Base-by-base conservation (phyloP, 2,797 vertebrate species). In the Catharus ustulatus region DNA sequence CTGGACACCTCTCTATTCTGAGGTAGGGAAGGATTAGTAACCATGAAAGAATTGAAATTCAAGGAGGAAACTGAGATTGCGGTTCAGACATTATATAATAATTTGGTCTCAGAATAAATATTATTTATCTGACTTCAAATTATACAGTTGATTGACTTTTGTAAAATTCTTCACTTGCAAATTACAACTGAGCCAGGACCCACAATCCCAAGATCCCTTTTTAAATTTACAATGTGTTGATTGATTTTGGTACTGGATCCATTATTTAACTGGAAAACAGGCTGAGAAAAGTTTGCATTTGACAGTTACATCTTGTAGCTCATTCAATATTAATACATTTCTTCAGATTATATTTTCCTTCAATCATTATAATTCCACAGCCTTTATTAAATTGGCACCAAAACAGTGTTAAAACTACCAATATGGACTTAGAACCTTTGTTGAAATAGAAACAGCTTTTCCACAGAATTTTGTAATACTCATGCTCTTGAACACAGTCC, bases 81-180 rank as follows among this genome's bases (percentile, higher is more conserved):
- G 90, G 71, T 22, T 84, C 67, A 93, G 94, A 95, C 74, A 43
- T 94, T 87, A 93, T 76, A 76, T 61, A 95, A 90, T 73, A 63
- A 82, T 74, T 74, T 89, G 71, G 59, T 90, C 75, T 84, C 49
- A 40, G 38, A 29, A 84, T 73, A 90, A 87, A 87, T 84, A 59
- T 30, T 54, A 51, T 67, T 86, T 79, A 79, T 79, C 15, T 86
- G 79, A 77, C 42, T 89, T 92, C 72, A 94, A 87, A 92, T 83
- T 82, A 68, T 79, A 82, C 52, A 67, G 64, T 38, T 82, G 90
- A 95, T 72, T 93, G 80, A 92, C 59, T 75, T 66, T 4, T 2
- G 57, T 82, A 89, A 74, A 92, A 71, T 76, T 79, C 42, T 91
- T 88, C n/a, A 68, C 55, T 76, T 82, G 64, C 55, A 69, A 84